phyloP scores from a whole-genome alignment of 2,888 invertebrate species.

The Brachyptera putata region DNA sequence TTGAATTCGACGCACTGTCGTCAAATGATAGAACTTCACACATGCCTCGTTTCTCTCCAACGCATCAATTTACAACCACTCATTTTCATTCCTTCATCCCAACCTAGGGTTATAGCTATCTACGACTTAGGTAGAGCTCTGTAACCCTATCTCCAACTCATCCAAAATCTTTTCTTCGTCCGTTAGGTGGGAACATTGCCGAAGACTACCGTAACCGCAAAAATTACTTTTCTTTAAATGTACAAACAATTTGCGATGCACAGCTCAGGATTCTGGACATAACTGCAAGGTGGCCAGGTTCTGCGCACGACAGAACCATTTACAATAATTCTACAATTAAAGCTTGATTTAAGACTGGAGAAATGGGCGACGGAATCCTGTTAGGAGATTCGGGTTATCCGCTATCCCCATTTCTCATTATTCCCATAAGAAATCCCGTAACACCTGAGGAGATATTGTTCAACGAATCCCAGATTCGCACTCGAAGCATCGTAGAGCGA shows the following conservation, averaged over 20 bases:
- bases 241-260: neutral
- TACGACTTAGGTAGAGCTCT: too few relatives aligned
- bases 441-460: constrained; percentile 32
- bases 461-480: constrained; percentile 36
- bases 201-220: neutral
- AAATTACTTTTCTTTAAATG: neutral
- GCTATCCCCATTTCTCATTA: constrained; percentile 33
- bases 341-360: constrained; percentile 30
- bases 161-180: too few relatives aligned
- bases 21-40: too few relatives aligned
- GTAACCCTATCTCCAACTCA: too few relatives aligned
- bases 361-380: constrained; percentile 32
- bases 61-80: too few relatives aligned
- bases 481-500: constrained; percentile 35
- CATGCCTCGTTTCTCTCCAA: too few relatives aligned
- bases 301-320: constrained; percentile 37
- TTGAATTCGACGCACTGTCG: too few relatives aligned
- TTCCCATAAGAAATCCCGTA: constrained; percentile 34
- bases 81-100: too few relatives aligned
- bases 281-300: constrained; percentile 39
- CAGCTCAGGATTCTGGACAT: constrained; percentile 30
- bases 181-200: neutral
- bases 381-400: constrained; percentile 37
- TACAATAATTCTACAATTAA: constrained; percentile 35
- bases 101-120: too few relatives aligned